phyloP scores from a whole-genome alignment of 1,140 invertebrate genomes.

The Elymnias hypermnestra region DNA sequence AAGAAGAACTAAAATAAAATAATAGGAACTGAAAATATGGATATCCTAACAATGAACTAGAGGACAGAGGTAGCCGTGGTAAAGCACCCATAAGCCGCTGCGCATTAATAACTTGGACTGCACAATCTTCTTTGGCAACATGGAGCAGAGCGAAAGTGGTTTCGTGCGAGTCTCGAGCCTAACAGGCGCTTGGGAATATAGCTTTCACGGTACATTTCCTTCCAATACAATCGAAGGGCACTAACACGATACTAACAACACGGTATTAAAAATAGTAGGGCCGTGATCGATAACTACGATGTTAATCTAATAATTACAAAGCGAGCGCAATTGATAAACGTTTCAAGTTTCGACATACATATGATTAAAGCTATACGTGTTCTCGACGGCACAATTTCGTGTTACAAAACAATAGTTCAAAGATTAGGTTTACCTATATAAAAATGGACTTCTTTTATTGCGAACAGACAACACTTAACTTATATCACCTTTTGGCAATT shows the following conservation, averaged over 20 bases:
- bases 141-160: constrained; percentile 55
- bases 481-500: too few species aligned
- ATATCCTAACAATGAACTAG: too few species aligned
- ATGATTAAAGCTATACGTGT: not conserved
- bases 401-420: too few species aligned
- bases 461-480: too few species aligned
- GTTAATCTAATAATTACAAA: not conserved
- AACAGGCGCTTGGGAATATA: constrained; percentile 55
- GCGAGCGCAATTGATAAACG: not conserved
- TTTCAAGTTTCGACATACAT: not conserved
- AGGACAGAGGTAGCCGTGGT: too few species aligned
- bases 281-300: not conserved
- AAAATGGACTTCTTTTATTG: too few species aligned
- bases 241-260: constrained; percentile 7
- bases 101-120: constrained; percentile 10
- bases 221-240: constrained; percentile 26
- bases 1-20: too few species aligned
- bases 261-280: constrained; percentile 4
- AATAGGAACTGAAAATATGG: too few species aligned
- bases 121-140: constrained; percentile 12
- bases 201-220: constrained; percentile 65
- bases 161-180: constrained; percentile 41
- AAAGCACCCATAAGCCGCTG: not conserved
- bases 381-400: too few species aligned
- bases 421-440: too few species aligned